Conservation (phyloP, 2,113 vertebrate species). For the Gila orcuttii region DNA sequence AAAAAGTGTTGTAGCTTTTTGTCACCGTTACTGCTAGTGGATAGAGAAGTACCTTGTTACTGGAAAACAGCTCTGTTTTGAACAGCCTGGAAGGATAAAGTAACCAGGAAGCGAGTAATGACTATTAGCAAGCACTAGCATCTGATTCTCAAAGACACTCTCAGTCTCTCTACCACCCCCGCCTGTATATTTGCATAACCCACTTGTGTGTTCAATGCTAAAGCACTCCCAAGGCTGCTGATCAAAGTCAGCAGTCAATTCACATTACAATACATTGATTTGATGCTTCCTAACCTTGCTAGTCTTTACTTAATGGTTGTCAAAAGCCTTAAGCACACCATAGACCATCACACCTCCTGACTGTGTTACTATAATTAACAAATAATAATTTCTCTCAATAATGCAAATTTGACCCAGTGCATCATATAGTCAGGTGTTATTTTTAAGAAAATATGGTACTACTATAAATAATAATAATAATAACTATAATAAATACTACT, state of each 20-base stretch:
- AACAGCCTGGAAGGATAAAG: neutral
- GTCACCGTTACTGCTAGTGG: no score
- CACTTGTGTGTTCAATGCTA: constrained; percentile 77
- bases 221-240: constrained; percentile 78
- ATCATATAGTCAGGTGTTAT: no score
- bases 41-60: no score
- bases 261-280: constrained; percentile 80
- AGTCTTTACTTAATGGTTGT: constrained; percentile 77
- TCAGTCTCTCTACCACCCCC: constrained; percentile 65
- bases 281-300: constrained; percentile 80
- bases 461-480: no score
- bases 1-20: no score
- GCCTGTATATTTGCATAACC: constrained; percentile 74
- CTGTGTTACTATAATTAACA: neutral
- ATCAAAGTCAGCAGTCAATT: constrained; percentile 84
- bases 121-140: neutral
- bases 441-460: neutral
- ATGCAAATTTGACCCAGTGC: no score
- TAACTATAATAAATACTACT: no score
- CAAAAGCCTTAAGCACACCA: constrained; percentile 72
- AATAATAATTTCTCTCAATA: no score
- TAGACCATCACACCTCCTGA: constrained; percentile 50
- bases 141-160: constrained; percentile 41
- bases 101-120: neutral
- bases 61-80: no score